phyloP scores from a whole-genome alignment of 1,140 invertebrate species.

The Ooceraea biroi region DNA sequence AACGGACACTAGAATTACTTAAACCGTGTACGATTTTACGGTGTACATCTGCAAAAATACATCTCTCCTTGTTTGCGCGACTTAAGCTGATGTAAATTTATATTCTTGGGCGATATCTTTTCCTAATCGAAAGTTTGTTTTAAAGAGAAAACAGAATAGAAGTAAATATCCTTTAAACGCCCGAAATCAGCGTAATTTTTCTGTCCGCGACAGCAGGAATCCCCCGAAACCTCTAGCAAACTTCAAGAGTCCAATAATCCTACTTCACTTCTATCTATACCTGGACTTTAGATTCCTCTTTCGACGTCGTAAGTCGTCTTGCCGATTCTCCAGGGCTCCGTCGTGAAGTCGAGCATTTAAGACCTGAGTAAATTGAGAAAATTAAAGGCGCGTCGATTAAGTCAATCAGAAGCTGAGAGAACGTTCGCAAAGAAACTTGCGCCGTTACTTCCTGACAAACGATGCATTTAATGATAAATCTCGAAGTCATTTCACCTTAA shows the following conservation, averaged over 20 bases:
- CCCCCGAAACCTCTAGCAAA: background rate
- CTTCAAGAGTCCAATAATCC: constrained; percentile 34
- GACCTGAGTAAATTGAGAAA: constrained; percentile 52
- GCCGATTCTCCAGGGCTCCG: constrained; percentile 33
- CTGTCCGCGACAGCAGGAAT: background rate
- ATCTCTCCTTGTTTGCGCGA: background rate
- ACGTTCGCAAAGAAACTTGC: constrained; percentile 10
- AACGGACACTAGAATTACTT: background rate
- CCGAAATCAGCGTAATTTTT: background rate
- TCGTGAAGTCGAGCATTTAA: constrained; percentile 41
- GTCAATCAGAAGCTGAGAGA: constrained; percentile 13
- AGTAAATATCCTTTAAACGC: background rate
- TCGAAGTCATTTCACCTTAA: background rate
- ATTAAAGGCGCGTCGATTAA: constrained; percentile 59
- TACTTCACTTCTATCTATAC: constrained; percentile 20
- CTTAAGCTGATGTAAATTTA: background rate
- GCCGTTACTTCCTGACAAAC: constrained; percentile 33
- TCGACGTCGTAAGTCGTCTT: constrained; percentile 46
- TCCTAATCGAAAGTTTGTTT: background rate
- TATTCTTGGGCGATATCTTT: background rate
- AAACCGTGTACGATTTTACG: background rate
- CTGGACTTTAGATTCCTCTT: constrained; percentile 9
- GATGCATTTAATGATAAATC: constrained; percentile 17
- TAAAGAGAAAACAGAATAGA: background rate
- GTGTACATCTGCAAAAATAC: background rate